These are phyloP conservation scores for Apteryx owenii DNA, from an alignment of 2,113 vertebrate genomes.

Conservation along the genomic window DNA sequence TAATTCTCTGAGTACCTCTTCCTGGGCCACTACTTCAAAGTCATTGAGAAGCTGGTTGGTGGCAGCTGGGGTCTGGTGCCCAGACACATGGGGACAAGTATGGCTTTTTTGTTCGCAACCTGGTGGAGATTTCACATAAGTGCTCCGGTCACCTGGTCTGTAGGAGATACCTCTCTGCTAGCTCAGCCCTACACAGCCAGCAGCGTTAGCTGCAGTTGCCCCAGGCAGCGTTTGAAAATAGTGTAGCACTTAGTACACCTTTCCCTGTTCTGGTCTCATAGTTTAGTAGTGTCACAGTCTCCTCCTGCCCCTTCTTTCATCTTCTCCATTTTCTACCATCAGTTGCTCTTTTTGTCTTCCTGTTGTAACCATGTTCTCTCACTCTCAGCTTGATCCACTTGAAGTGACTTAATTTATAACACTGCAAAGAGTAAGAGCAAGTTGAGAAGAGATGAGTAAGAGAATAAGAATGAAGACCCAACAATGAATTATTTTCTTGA, in stretches of 20 bases:
- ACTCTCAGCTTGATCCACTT: background rate
- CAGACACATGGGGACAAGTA: background rate
- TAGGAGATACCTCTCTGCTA: background rate
- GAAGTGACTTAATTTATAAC: background rate
- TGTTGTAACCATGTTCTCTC: background rate
- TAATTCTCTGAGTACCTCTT: background rate
- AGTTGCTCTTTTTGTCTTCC: background rate
- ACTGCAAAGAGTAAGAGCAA: background rate
- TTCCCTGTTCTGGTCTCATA: background rate
- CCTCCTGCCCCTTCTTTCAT: background rate
- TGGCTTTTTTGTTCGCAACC: background rate
- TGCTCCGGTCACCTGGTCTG: background rate
- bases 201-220: background rate
- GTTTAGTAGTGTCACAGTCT: background rate
- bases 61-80: background rate
- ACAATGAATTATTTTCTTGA: background rate
- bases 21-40: background rate
- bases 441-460: background rate
- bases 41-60: background rate
- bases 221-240: background rate
- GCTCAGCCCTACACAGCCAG: background rate
- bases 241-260: background rate
- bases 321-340: background rate
- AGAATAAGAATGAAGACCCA: background rate
- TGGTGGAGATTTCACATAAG: accelerated